phyloP scores from a whole-genome alignment of 2,113 vertebrate species.

The Saguinus midas region DNA sequence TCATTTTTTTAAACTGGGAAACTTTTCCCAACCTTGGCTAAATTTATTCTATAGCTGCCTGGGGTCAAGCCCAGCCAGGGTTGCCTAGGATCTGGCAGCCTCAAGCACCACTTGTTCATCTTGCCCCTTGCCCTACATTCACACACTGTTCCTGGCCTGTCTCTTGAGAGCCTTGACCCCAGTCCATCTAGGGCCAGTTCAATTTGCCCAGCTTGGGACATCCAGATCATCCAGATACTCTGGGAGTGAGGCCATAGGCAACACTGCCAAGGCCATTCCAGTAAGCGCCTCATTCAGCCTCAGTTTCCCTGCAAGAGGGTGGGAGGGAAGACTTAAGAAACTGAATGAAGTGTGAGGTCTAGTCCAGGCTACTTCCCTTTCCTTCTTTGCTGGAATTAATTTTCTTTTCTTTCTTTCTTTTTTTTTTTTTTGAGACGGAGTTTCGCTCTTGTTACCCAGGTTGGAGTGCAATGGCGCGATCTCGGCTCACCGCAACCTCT shows the following conservation, averaged over 20 bases:
- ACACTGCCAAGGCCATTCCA: neutral
- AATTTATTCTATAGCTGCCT: neutral
- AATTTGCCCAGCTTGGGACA: neutral
- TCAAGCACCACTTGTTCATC: neutral
- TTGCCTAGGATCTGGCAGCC: neutral
- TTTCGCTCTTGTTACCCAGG: no score
- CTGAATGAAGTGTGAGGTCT: neutral
- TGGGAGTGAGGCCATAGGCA: neutral
- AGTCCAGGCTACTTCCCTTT: neutral
- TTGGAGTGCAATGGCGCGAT: no score
- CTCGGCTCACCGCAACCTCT: no score
- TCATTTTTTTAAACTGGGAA: slow-evolving; percentile 8
- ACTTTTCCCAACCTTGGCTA: neutral
- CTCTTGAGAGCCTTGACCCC: neutral
- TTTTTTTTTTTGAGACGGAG: no score
- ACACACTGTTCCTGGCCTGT: neutral
- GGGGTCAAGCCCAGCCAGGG: neutral
- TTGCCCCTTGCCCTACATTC: neutral
- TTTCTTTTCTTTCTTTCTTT: no score
- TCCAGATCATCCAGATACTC: neutral
- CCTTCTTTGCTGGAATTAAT: neutral
- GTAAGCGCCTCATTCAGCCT: neutral
- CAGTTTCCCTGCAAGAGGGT: neutral
- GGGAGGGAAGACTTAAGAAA: neutral
- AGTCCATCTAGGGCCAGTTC: neutral